Conservation (phyloP, 1,140 invertebrate species). For the Orussus abietinus region DNA sequence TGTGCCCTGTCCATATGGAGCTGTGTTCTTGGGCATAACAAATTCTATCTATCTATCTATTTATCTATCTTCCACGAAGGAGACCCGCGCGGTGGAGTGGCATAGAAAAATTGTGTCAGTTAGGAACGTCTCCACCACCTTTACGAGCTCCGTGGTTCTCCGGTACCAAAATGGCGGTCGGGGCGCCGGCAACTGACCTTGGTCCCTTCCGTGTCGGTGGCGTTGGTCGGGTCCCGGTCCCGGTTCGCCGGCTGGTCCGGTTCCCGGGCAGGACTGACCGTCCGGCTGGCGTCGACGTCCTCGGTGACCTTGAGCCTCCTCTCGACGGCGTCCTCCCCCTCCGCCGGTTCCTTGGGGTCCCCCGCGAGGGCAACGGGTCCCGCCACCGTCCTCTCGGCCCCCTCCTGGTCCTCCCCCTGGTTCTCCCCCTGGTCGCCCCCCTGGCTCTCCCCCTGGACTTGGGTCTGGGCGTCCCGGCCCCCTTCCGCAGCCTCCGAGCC, state of each 20-base stretch:
- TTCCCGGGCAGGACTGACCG: conserved; percentile 36
- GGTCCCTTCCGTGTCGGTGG: conserved; percentile 41
- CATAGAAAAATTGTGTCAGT: no score
- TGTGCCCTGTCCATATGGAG: no score
- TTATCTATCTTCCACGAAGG: no score
- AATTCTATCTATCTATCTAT: no score
- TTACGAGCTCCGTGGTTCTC: no score
- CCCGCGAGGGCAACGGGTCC: no score
- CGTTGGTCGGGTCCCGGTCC: conserved; percentile 34
- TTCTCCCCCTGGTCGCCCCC: conserved; percentile 20
- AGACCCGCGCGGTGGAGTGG: no score
- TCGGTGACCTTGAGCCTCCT: conserved; percentile 34
- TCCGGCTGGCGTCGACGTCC: no score
- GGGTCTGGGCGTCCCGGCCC: conserved; percentile 2
- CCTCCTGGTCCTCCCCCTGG: conserved; percentile 23
- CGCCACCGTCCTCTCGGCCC: conserved; percentile 50
- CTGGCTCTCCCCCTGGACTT: conserved; percentile 12
- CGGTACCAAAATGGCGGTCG: no score
- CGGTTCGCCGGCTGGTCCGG: conserved; percentile 30
- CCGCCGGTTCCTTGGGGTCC: conserved; percentile 40
- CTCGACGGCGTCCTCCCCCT: conserved; percentile 25
- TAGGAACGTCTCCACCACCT: no score
- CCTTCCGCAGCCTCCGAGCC: conserved; percentile 17
- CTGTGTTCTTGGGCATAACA: no score
- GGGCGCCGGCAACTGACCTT: conserved; percentile 44